phyloP scores from a whole-genome alignment of 2,113 vertebrate genomes.

The Cavia aperea region DNA sequence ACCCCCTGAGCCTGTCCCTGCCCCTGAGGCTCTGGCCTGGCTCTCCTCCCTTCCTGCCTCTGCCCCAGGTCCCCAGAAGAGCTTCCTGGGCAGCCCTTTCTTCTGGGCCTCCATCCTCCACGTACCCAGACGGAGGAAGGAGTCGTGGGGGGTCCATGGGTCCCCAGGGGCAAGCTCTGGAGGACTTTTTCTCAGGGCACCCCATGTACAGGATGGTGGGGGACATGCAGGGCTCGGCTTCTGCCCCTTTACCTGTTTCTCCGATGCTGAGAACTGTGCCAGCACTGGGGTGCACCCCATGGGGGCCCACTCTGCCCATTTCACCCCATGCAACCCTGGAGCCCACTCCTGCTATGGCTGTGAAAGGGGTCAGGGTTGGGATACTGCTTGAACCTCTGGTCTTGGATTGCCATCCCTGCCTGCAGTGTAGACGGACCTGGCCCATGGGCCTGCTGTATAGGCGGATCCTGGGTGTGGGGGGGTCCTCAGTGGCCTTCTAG shows the following conservation, averaged over 20 bases:
- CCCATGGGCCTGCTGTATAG: not conserved
- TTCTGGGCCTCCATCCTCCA: not conserved
- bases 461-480: not conserved
- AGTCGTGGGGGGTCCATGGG: not conserved
- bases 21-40: not conserved
- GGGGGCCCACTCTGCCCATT: not conserved
- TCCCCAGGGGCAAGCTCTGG: not conserved
- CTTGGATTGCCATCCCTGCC: not conserved
- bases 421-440: not conserved
- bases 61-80: conserved; percentile 50
- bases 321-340: not conserved
- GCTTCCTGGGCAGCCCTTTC: conserved; percentile 11
- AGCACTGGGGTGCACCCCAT: too few species aligned
- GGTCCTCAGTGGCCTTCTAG: not conserved
- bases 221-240: not conserved
- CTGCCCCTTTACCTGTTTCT: not conserved
- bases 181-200: not conserved
- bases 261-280: not conserved
- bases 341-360: not conserved
- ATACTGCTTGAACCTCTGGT: not conserved
- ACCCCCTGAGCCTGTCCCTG: too few species aligned
- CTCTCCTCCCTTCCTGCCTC: conserved; percentile 2
- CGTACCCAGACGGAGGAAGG: not conserved
- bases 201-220: fast-evolving
- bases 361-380: not conserved